Base-by-base conservation (phyloP, 1,140 invertebrate genomes). In the Neotoxoptera formosana region DNA sequence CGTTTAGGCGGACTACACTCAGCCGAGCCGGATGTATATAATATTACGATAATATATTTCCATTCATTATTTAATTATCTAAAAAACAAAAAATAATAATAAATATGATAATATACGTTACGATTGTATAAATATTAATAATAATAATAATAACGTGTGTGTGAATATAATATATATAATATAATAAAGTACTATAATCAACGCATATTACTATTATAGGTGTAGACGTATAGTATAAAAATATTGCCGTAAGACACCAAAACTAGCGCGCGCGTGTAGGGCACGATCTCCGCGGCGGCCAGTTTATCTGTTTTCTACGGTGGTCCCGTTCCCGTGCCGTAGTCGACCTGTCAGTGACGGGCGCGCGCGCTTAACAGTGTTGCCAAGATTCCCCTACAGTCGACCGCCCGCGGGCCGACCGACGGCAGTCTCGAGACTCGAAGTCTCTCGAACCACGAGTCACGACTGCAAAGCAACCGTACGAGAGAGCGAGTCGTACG, bases 381-480 rank as follows among this genome's bases (percentile, higher is more conserved):
- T 67, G 60, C 60, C 60, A 67, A 67, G 60, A 67, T 67, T 67
- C 60, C 11, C 9, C 30, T n/a, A n/a, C n/a, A n/a, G n/a, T n/a
- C n/a, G n/a, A n/a, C n/a, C n/a, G 45, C 45, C 25, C 45, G 41
- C 84, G 41, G 41, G 83, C 56, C 23, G 56, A 60, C 9, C 34
- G 14, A 17, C 76, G 36, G 81, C 41, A 81, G 53, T 93, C 48
- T 51, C 48, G 41, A 53, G 76, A 53, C 14, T 41, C 34, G 7
- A 0, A 25, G 34, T 17, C 30, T 34, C n/a, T n/a, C 41, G 41
- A 41, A 41, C 41, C 41, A 4, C 23, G 45, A 25, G 23, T 48
- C 56, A 56, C 91, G 81, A 81, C 41, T 84, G 91, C 9, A 14
- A 67, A 36, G 41, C 1, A 41, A 56, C 91, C 91, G 84, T 86